phyloP scores from a whole-genome alignment of 1,140 invertebrate species.

The Diabrotica virgifera region DNA sequence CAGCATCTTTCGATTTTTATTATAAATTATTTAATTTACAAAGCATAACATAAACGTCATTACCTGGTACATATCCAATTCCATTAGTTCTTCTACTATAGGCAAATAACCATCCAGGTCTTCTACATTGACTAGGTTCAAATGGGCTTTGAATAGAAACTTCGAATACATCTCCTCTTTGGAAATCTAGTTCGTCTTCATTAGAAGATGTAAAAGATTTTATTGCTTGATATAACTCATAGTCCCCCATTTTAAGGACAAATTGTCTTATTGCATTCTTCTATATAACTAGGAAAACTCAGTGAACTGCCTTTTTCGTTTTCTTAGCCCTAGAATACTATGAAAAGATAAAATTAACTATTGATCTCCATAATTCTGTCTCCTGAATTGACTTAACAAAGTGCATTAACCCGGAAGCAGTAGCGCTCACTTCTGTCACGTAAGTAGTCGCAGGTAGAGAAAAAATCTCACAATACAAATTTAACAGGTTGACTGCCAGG shows the following conservation, averaged over 20 bases:
- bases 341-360: no score
- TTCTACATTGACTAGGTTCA: slow-evolving; percentile 9
- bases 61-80: slow-evolving; percentile 41
- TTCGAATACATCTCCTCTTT: slow-evolving; percentile 39
- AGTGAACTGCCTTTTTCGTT: no score
- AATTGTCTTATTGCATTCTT: slow-evolving; percentile 24
- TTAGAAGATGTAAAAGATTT: slow-evolving; percentile 31
- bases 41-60: neutral
- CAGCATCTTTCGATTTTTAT: neutral
- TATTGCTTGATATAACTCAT: slow-evolving; percentile 37
- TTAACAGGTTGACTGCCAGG: no score
- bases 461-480: no score
- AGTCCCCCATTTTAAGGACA: slow-evolving; percentile 38
- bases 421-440: no score
- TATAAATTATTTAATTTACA: neutral
- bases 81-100: slow-evolving; percentile 37
- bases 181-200: slow-evolving; percentile 33
- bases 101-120: slow-evolving; percentile 26
- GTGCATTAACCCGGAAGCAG: no score
- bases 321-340: no score
- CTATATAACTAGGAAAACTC: slow-evolving; percentile 20
- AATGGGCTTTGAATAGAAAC: slow-evolving; percentile 25
- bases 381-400: no score
- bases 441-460: no score
- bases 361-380: no score